A percentile compares a stretch with the other conserved stretches of the same genome.
phyloP scores from a whole-genome alignment of 2,888 invertebrate genomes.

The Schrankia costaestrigalis region DNA sequence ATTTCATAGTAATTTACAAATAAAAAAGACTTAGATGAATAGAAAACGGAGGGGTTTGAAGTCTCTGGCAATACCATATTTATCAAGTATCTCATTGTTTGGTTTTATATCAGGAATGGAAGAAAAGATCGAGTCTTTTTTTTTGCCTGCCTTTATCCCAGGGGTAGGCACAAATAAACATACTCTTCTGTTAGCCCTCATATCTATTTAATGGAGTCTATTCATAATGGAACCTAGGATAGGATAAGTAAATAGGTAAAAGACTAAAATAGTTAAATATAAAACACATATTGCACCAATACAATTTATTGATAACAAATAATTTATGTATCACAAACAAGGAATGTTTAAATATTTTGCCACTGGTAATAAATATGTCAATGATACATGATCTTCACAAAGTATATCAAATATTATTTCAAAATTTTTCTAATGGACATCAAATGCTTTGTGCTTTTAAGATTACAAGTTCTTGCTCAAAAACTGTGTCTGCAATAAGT shows the following conservation, averaged over 20 bases:
- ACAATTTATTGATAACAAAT: conserved; percentile 47
- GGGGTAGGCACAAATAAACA: too few species aligned
- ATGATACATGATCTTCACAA: conserved; percentile 24
- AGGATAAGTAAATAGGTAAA: not conserved
- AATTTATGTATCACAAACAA: conserved; percentile 28
- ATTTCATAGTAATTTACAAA: too few species aligned
- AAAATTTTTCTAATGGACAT: conserved; percentile 13
- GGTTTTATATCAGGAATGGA: too few species aligned
- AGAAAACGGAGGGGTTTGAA: too few species aligned
- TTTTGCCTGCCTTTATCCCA: too few species aligned
- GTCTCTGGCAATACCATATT: too few species aligned
- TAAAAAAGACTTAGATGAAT: too few species aligned
- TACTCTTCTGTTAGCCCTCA: too few species aligned
- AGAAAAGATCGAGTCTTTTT: too few species aligned
- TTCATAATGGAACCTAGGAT: not conserved
- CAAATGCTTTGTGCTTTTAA: conserved; percentile 26
- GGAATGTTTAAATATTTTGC: conserved; percentile 19
- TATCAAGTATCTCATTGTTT: too few species aligned
- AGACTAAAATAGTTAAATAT: not conserved
- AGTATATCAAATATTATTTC: conserved; percentile 18
- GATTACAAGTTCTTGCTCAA: conserved; percentile 17
- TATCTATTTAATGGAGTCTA: too few species aligned
- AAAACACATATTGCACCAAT: conserved; percentile 33
- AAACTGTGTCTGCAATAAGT: conserved; percentile 27
- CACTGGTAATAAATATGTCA: conserved; percentile 14